Conservation (phyloP, 2,888 invertebrate species). For the Eristalis arbustorum region DNA sequence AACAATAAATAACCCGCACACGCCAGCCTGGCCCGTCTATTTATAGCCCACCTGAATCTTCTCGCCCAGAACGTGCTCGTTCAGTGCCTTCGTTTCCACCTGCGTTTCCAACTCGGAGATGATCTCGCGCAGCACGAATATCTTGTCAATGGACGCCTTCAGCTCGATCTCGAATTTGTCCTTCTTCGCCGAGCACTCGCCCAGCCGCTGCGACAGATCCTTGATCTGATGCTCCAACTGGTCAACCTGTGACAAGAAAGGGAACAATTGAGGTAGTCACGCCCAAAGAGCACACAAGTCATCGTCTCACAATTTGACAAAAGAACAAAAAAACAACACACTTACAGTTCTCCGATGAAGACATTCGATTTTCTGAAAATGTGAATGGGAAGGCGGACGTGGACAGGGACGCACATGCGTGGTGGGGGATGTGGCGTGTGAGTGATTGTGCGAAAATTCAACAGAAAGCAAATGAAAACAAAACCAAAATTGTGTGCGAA, state of each 20-base stretch:
- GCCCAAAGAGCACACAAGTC: conserved; percentile 18
- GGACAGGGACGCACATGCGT: neutral
- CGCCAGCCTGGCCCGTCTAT: neutral
- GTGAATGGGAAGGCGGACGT: neutral
- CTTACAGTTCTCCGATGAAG: conserved; percentile 63
- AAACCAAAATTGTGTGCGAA: neutral
- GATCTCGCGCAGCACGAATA: conserved; percentile 87
- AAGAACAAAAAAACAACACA: conserved; percentile 55
- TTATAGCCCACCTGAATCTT: conserved; percentile 76
- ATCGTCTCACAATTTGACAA: conserved; percentile 19
- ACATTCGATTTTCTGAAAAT: conserved; percentile 57
- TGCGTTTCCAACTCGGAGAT: conserved; percentile 89
- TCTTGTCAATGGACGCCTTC: conserved; percentile 88
- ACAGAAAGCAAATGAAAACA: conserved; percentile 7
- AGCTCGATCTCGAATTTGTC: conserved; percentile 86
- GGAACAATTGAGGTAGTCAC: conserved; percentile 6
- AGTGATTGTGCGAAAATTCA: conserved; percentile 32
- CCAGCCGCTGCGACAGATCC: conserved; percentile 84
- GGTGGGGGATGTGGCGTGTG: neutral
- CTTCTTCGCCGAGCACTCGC: conserved; percentile 84
- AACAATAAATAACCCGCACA: neutral
- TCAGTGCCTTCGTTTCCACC: conserved; percentile 84
- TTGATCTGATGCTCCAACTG: conserved; percentile 88
- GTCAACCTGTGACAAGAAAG: conserved; percentile 84
- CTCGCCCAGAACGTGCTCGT: conserved; percentile 85